Percentiles rank a stretch among this genome's conserved stretches.
These are phyloP conservation scores for Pantherophis alleghaniensis DNA, from an alignment of 2,797 vertebrate species.

Conservation along the genomic window DNA sequence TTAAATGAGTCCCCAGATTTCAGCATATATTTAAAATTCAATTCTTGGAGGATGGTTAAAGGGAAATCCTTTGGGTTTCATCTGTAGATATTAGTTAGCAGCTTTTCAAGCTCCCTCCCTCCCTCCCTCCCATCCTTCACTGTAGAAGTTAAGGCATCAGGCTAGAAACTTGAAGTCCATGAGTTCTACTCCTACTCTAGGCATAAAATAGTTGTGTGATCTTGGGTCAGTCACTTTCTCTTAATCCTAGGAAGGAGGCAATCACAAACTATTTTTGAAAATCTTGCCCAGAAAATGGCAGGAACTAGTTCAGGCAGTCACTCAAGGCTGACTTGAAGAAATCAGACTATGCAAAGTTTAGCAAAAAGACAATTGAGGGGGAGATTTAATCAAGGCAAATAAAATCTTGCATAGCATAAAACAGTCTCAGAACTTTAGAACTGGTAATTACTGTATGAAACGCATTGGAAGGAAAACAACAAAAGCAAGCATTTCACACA, in stretches of 20 bases:
- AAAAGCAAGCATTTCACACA: background rate
- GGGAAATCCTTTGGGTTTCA: background rate
- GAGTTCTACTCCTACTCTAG: too few species aligned
- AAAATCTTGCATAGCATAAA: background rate
- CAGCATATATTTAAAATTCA: background rate
- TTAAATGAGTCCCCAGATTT: background rate
- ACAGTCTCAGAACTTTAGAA: background rate
- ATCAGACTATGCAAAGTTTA: background rate
- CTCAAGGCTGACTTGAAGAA: background rate
- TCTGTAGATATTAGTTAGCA: background rate
- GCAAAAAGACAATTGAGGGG: background rate
- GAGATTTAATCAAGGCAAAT: background rate
- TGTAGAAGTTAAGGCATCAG: too few species aligned
- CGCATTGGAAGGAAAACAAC: background rate
- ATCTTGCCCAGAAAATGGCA: background rate
- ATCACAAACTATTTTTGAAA: background rate
- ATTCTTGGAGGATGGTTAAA: background rate
- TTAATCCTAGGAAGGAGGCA: background rate
- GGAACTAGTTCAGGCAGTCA: background rate
- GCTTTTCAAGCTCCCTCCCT: background rate
- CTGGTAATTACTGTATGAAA: background rate
- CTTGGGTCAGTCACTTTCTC: too few species aligned
- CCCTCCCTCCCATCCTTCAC: too few species aligned
- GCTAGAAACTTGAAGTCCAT: too few species aligned
- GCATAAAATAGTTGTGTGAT: too few species aligned